Conservation (phyloP, 2,888 invertebrate genomes). For the Zaprionus obscuricornis region DNA sequence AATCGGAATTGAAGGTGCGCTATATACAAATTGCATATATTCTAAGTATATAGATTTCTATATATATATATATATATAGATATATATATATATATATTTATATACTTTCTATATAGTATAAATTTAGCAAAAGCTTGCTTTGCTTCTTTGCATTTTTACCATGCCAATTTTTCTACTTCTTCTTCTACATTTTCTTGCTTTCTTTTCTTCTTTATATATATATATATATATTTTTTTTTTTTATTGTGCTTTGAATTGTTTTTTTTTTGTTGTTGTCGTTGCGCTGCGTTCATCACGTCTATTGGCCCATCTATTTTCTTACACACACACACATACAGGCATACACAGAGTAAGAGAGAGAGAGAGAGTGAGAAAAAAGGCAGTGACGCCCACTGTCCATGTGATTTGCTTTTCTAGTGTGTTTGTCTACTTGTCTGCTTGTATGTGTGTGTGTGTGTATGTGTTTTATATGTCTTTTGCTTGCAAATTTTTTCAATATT, state of each 20-base stretch:
- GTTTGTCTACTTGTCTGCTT: constrained; percentile 18
- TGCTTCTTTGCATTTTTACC: constrained; percentile 22
- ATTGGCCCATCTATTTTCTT: constrained; percentile 63
- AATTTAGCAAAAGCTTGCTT: constrained; percentile 54
- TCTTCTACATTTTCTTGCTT: constrained; percentile 5
- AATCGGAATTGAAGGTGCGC: constrained; percentile 26
- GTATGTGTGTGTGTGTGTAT: constrained; percentile 10
- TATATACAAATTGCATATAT: no score
- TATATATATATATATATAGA: constrained; percentile 28
- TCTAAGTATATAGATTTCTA: constrained; percentile 37
- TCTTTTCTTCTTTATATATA: neutral
- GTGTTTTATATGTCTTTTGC: constrained; percentile 22
- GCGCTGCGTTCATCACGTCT: constrained; percentile 68
- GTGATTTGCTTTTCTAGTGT: constrained; percentile 43
- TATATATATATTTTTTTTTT: constrained; percentile 12
- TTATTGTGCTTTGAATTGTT: no score
- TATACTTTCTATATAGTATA: constrained; percentile 58
- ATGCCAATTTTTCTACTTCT: constrained; percentile 14
- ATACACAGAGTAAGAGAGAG: neutral
- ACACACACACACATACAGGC: constrained; percentile 8
- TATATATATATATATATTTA: constrained; percentile 10
- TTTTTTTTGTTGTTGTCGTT: constrained; percentile 27
- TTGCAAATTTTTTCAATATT: constrained; percentile 46
- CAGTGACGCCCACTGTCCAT: constrained; percentile 41
- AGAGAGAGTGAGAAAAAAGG: constrained; percentile 2